phyloP scores from a whole-genome alignment of 2,888 invertebrate species.

The Volucella bombylans region DNA sequence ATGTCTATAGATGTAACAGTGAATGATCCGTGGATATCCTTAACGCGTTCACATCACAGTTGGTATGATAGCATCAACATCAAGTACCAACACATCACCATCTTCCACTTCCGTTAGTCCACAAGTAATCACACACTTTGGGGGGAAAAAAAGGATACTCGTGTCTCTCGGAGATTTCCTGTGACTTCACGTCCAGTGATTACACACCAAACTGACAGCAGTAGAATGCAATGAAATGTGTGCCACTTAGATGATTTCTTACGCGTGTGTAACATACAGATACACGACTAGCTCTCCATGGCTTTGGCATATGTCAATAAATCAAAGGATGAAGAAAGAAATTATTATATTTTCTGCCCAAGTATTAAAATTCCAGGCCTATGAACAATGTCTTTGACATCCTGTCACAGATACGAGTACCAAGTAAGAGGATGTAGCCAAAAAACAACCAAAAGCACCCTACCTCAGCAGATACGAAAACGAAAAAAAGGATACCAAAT shows the following conservation, averaged over 20 bases:
- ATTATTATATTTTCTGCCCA: constrained; percentile 56
- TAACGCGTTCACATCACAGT: constrained; percentile 6
- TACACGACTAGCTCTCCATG: background rate
- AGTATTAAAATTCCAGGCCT: constrained; percentile 61
- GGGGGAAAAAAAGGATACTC: constrained; percentile 3
- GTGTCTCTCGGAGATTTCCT: background rate
- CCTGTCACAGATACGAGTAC: constrained; percentile 32
- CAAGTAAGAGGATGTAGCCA: background rate
- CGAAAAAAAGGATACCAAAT: constrained; percentile 46
- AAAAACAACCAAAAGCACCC: background rate
- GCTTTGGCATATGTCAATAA: constrained; percentile 50
- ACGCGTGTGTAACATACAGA: constrained; percentile 19
- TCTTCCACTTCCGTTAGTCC: background rate
- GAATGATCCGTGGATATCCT: constrained; percentile 7
- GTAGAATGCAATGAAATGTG: constrained; percentile 22
- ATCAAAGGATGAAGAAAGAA: constrained; percentile 5
- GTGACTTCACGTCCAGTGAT: background rate
- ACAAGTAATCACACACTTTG: too few species aligned
- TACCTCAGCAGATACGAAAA: background rate
- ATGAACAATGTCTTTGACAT: constrained; percentile 65
- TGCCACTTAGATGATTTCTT: constrained; percentile 4
- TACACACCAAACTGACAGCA: constrained; percentile 13
- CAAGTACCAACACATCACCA: background rate
- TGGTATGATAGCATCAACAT: constrained; percentile 2
- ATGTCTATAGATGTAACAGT: constrained; percentile 14